A percentile compares a stretch with the other conserved stretches of the same genome.
Conservation (phyloP, 2,113 vertebrate species). For the Calidris pugnax region DNA sequence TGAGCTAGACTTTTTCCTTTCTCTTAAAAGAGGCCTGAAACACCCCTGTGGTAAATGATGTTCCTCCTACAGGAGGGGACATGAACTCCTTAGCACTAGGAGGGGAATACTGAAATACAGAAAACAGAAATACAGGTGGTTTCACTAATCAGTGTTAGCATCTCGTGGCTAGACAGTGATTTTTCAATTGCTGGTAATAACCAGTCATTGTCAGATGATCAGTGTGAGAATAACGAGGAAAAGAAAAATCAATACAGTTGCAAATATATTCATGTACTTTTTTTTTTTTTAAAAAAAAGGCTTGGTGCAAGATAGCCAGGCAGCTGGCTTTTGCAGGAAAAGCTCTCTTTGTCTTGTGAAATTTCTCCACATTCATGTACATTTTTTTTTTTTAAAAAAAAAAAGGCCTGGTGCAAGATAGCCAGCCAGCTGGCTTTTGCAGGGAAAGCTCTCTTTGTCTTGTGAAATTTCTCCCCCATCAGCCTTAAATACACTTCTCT, state of each 20-base stretch:
- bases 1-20: not conserved
- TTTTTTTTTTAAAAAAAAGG: not conserved
- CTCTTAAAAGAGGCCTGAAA: not conserved
- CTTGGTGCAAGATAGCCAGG: not conserved
- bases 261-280: not conserved
- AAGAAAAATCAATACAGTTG: slow-evolving; percentile 11
- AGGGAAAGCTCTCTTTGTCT: slow-evolving; percentile 22
- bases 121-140: not conserved
- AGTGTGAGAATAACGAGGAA: not conserved
- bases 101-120: not conserved
- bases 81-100: not conserved
- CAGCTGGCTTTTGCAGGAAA: slow-evolving; percentile 22
- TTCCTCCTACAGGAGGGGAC: not conserved
- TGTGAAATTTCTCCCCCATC: not conserved
- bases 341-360: not conserved
- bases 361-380: not conserved
- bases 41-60: not conserved
- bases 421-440: not conserved
- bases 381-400: too few relatives aligned
- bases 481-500: not conserved
- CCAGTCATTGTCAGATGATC: not conserved
- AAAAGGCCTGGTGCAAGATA: not conserved
- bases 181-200: slow-evolving; percentile 17
- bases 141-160: not conserved
- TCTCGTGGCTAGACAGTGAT: not conserved